Conservation (phyloP, 1,140 invertebrate genomes). For the Dreissena polymorpha region DNA sequence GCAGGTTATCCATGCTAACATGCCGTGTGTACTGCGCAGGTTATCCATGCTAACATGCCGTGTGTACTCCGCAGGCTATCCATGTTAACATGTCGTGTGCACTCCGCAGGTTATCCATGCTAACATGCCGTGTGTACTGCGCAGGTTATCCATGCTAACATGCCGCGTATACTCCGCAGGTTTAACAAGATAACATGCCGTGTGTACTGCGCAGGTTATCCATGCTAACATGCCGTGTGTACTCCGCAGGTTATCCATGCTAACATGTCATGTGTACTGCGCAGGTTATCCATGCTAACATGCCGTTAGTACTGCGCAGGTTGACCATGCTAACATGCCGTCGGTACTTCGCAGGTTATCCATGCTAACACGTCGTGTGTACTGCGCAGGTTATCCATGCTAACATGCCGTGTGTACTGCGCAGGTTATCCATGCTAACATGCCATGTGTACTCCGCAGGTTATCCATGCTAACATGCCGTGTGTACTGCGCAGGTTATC, state of each 20-base stretch:
- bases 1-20: conserved; percentile 42
- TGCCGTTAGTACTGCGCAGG: conserved; percentile 13
- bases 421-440: conserved; percentile 42
- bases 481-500: conserved; percentile 38
- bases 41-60: conserved; percentile 20
- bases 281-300: conserved; percentile 42
- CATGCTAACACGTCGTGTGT: neutral
- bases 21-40: conserved; percentile 18
- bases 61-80: conserved; percentile 40
- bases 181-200: too few relatives aligned
- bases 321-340: conserved; percentile 19
- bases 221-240: neutral
- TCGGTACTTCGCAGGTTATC: conserved; percentile 36
- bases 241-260: conserved; percentile 45
- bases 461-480: conserved; percentile 20
- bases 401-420: neutral
- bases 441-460: conserved; percentile 22
- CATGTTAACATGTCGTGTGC: neutral
- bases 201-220: conserved; percentile 38
- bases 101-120: conserved; percentile 45
- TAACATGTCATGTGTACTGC: neutral
- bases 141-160: conserved; percentile 42
- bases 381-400: conserved; percentile 45
- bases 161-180: conserved; percentile 16
- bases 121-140: neutral